These are phyloP conservation scores for Anguilla rostrata DNA, from an alignment of 2,113 vertebrate genomes.

Conservation along the genomic window DNA sequence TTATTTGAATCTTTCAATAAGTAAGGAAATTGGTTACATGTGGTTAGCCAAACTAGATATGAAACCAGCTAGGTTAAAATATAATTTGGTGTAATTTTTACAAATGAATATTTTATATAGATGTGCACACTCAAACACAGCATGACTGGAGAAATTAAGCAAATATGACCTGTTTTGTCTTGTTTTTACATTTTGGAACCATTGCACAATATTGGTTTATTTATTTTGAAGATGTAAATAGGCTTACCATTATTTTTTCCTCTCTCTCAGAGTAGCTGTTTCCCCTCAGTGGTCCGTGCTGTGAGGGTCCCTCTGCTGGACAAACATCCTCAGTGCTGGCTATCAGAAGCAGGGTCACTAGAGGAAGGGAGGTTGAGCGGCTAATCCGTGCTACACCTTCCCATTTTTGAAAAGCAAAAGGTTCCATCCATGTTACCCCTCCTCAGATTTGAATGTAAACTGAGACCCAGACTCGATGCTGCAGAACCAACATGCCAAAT, in stretches of 20 bases:
- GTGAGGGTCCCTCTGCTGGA: constrained; percentile 4
- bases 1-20: background rate
- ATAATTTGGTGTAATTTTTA: background rate
- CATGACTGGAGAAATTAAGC: background rate
- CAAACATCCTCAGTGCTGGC: background rate
- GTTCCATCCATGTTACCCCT: background rate
- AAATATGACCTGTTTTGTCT: too few species aligned
- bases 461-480: background rate
- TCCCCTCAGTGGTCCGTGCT: background rate
- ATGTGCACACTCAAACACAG: background rate
- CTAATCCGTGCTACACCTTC: background rate
- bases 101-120: background rate
- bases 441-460: background rate
- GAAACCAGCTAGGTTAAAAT: background rate
- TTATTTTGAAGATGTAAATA: background rate
- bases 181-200: background rate
- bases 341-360: background rate
- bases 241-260: background rate
- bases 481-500: background rate
- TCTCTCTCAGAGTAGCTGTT: background rate
- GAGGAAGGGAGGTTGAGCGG: background rate
- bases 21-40: background rate
- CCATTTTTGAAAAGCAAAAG: background rate
- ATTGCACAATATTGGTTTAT: background rate
- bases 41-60: background rate